Base-by-base conservation (phyloP, 2,888 invertebrate genomes). In the Mechanitis messenoides region DNA sequence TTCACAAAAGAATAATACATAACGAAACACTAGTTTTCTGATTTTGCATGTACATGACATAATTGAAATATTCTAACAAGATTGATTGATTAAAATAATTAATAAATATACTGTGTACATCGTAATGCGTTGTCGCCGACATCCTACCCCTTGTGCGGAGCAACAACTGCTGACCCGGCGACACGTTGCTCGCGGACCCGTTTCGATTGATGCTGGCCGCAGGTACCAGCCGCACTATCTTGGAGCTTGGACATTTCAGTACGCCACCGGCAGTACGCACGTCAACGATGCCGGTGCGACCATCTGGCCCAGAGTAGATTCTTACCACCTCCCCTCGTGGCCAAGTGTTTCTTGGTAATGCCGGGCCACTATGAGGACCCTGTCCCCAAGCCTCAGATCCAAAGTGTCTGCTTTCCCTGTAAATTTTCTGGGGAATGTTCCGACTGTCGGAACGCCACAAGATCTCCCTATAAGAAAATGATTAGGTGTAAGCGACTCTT, bases 331-430 rank as follows among this genome's bases (percentile, higher is more conserved):
- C 47, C 3, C 64, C 64, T 12, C 56, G 59, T 3, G 59, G 61
- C 64, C 64, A 64, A 2, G 47, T 45, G 31, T 45, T 35, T 6
- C 64, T 42, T 1, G 64, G 62, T 38, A 55, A n/a, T 6, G 56
- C 50, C 2, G 54, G 33, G 58, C 62, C 53, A 20, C 58, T 35
- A 61, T 58, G 12, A 60, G 4, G 2, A 60, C 64, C 3, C 62
- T 4, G 45, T 65, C 65, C 9, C 65, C 65, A 5, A 50, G 45
- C 20, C 55, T 45, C 6, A 59, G 53, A 5, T 61, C 38, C n/a
- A 46, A 3, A 11, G 31, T 6, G 11, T 54, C 50, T 9, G 7
- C 33, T 7, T 33, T 55, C 53, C 56, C 50, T 56, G 50, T 28
- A 20, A 64, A 9, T 45, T 45, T n/a, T 58, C 64, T 31, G 56